Percentiles rank a stretch among this genome's conserved stretches.
These are phyloP conservation scores for Gymnoscopelus braueri DNA, from an alignment of 2,797 vertebrate genomes.

Conservation along the genomic window DNA sequence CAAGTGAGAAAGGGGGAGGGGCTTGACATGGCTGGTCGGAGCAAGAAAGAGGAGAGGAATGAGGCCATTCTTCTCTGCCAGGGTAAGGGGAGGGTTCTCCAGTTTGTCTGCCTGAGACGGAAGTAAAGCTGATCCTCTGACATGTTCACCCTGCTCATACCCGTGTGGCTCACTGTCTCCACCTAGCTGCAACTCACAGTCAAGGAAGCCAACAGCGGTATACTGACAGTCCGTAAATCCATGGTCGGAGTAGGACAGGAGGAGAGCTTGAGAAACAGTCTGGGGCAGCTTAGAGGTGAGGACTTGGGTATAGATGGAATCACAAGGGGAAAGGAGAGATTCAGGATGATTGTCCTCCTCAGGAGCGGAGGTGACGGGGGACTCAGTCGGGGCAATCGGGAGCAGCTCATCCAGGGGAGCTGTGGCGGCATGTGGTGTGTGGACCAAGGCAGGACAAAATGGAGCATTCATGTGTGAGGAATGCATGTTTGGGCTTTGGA, in stretches of 20 bases:
- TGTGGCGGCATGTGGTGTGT: not conserved
- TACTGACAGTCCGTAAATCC: not conserved
- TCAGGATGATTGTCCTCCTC: not conserved
- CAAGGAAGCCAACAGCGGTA: not conserved
- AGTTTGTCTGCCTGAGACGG: not conserved
- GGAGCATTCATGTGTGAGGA: not conserved
- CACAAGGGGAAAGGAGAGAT: slow-evolving; percentile 2
- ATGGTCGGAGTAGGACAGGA: not conserved
- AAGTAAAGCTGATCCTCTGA: not conserved
- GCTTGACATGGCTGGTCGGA: slow-evolving; percentile 2
- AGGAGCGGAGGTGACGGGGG: not conserved
- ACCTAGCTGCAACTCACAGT: slow-evolving; percentile 9
- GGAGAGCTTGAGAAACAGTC: not conserved
- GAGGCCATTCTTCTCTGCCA: not conserved
- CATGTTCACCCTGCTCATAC: not conserved
- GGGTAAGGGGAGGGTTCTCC: not conserved
- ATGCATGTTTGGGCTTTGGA: slow-evolving; percentile 2
- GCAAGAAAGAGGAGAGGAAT: slow-evolving; percentile 1
- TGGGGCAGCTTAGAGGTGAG: not conserved
- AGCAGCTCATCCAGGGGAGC: not conserved
- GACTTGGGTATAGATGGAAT: slow-evolving; percentile 34
- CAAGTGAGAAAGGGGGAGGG: not conserved
- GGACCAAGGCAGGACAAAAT: not conserved
- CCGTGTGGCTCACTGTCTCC: slow-evolving; percentile 14
- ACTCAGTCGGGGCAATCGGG: not conserved